Evolutionary conservation across 2,797 vertebrate species (phyloP).

Genomic region (Typhlichthys eigenmanni): DNA sequence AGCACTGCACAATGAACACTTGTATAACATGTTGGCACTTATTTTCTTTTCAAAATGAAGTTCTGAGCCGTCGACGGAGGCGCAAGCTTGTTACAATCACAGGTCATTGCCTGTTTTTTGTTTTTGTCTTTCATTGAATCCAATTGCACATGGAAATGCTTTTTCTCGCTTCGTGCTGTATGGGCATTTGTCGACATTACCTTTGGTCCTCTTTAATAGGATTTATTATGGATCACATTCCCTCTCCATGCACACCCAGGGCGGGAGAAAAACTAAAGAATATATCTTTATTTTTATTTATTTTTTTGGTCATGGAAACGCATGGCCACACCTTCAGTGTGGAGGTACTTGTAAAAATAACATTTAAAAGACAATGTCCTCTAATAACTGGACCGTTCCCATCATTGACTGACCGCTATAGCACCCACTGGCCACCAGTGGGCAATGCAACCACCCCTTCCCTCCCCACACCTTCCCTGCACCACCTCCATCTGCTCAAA

Average conservation of each 20-base stretch:
- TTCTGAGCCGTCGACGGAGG: slow-evolving; percentile 54
- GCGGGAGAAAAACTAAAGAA: not conserved
- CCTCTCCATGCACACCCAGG: slow-evolving; percentile 51
- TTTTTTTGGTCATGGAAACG: slow-evolving; percentile 19
- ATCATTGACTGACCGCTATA: slow-evolving; percentile 44
- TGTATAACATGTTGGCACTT: slow-evolving; percentile 51
- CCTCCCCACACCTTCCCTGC: not conserved
- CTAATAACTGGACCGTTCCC: slow-evolving; percentile 43
- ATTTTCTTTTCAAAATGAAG: slow-evolving; percentile 41
- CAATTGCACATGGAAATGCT: slow-evolving; percentile 63
- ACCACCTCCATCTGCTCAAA: not conserved
- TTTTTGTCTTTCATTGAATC: slow-evolving; percentile 46
- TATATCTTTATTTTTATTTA: too few relatives aligned
- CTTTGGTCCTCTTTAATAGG: slow-evolving; percentile 43
- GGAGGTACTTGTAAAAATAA: slow-evolving; percentile 23
- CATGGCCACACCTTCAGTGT: slow-evolving; percentile 24
- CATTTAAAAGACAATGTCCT: slow-evolving; percentile 19
- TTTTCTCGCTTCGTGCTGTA: slow-evolving; percentile 59
- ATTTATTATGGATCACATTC: slow-evolving; percentile 35
- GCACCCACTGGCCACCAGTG: slow-evolving; percentile 52
- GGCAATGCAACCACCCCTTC: slow-evolving; percentile 35
- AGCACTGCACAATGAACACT: slow-evolving; percentile 70
- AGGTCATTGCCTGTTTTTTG: slow-evolving; percentile 54
- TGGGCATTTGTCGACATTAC: slow-evolving; percentile 53
- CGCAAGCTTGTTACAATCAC: slow-evolving; percentile 54